Conservation (phyloP, 2,113 vertebrate genomes). For the Piliocolobus tephrosceles region DNA sequence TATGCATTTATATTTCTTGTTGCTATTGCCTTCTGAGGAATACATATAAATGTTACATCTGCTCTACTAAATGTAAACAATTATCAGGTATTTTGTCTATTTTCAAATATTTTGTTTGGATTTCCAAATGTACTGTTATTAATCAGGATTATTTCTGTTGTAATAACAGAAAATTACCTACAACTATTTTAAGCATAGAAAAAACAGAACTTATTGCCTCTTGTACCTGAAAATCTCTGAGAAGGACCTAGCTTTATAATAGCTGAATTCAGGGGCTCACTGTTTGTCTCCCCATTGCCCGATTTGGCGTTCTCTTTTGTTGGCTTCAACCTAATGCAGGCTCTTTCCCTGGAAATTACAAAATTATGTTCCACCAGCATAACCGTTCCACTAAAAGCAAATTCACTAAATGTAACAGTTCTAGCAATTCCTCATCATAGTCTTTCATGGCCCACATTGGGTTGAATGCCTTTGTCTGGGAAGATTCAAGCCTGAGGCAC, state of each 20-base stretch:
- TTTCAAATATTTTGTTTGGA: background rate
- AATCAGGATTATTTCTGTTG: background rate
- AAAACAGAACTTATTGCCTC: background rate
- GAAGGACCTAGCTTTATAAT: background rate
- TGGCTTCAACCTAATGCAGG: background rate
- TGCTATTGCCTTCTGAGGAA: background rate
- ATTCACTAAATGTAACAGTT: background rate
- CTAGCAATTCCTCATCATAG: background rate
- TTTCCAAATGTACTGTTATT: background rate
- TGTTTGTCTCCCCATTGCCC: background rate
- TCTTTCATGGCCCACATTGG: background rate
- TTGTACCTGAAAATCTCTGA: too few species aligned
- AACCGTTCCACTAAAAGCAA: background rate
- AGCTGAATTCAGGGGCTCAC: background rate
- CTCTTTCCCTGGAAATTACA: background rate
- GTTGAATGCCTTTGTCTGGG: background rate
- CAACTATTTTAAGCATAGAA: background rate
- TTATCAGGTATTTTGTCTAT: background rate
- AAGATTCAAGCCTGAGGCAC: rapidly evolving
- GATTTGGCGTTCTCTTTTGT: background rate
- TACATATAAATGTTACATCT: background rate
- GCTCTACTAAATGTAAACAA: background rate
- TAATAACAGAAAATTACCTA: background rate
- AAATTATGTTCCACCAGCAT: background rate
- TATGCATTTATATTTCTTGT: background rate